Base-by-base conservation (phyloP, 1,140 invertebrate genomes). In the Drosophila melanica region DNA sequence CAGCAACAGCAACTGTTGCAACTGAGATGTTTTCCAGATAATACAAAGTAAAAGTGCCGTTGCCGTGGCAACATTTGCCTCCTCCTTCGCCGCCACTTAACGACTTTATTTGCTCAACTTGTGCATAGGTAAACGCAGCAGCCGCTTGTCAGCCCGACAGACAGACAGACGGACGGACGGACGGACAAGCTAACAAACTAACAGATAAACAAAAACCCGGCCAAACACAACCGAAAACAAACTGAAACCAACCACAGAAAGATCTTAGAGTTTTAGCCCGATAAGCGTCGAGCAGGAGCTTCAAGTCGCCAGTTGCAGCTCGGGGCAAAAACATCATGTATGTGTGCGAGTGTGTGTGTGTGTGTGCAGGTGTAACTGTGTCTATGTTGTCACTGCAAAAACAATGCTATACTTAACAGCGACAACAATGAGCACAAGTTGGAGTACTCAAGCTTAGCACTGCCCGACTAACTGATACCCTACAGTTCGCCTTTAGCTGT, bases 21-120 rank as follows among this genome's bases (percentile, higher is more conserved):
- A 55, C 37, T 27, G 45, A 45, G 54, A 53, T 74, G 70, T 68
- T 68, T 62, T 73, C 64, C 55, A 41, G 55, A 60, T 68, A 60
- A 68, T 60, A 57, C 63, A 54, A 14, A 51, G 47, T 33, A 60
- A 45, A 53, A 45, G 55, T 62, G 54, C 47, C 20, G 33, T 57
- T 64, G 37, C 62, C 54, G 14, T 47, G 30, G 30, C 70, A 68
- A 55, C 65, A 53, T 73, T 33, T 8, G 10, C 33, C 27, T 27
- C 27, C 27, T 3, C 20, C 20, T 23, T 23, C 42, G 51, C 37
- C 66, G 68, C 50, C 79, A 74, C 79, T 76, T 76, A 89, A 82
- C 79, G 84, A 72, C 79, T 82, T 67, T 87, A 89, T 87, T 87
- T 87, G 84, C 79, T 68, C 73, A 82, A 82, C 67, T 82, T 81